phyloP scores from a whole-genome alignment of 2,113 vertebrate genomes.

The Prionailurus viverrinus region DNA sequence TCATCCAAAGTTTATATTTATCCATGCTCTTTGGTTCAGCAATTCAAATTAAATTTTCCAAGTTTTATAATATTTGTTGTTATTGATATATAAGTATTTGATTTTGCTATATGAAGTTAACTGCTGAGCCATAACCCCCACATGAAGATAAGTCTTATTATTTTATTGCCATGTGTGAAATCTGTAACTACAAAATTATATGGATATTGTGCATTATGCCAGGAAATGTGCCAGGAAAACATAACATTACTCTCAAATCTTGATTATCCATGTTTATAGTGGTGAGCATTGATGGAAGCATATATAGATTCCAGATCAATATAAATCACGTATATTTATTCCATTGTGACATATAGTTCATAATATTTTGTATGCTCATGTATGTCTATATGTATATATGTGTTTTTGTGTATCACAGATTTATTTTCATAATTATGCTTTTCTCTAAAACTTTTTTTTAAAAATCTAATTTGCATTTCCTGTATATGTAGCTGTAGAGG shows the following conservation, averaged over 20 bases:
- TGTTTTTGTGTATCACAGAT: background rate
- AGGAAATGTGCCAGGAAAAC: background rate
- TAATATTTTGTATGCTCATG: background rate
- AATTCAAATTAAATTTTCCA: conserved; percentile 32
- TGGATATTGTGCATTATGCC: background rate
- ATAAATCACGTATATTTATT: background rate
- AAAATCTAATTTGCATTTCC: background rate
- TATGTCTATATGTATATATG: background rate
- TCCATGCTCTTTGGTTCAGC: background rate
- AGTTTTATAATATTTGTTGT: background rate
- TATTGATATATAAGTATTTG: background rate
- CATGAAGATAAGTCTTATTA: background rate
- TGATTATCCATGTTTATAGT: conserved; percentile 46
- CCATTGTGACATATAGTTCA: background rate
- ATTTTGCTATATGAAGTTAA: background rate
- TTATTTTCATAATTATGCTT: conserved; percentile 5
- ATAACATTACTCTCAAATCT: background rate
- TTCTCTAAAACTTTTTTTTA: background rate
- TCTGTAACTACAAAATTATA: background rate
- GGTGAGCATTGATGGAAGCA: background rate
- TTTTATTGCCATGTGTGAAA: conserved; percentile 5
- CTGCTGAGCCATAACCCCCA: background rate
- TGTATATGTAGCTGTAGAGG: background rate
- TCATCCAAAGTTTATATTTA: conserved; percentile 27
- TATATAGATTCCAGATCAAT: conserved; percentile 27